Evolutionary conservation across 2,113 vertebrate species (phyloP).

Genomic region (Macquaria australasica): DNA sequence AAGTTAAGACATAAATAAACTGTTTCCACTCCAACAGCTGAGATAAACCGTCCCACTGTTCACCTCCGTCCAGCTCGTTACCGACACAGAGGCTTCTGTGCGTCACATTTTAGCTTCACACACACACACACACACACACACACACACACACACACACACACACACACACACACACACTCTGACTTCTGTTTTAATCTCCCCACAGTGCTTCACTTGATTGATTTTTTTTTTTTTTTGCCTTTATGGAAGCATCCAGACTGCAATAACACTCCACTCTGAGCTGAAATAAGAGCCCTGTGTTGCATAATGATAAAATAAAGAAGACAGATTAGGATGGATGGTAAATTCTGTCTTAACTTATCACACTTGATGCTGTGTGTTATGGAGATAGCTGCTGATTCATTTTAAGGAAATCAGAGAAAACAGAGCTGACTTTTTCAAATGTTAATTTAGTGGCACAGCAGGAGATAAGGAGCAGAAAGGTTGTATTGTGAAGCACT

Average conservation of each 20-base stretch:
- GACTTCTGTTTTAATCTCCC: not conserved
- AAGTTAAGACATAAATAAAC: no score
- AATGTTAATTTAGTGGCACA: not conserved
- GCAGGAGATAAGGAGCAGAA: not conserved
- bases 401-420: not conserved
- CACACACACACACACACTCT: not conserved
- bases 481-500: not conserved
- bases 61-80: conserved; percentile 12
- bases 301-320: not conserved
- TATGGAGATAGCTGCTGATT: not conserved
- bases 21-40: not conserved
- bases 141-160: conserved; percentile 1
- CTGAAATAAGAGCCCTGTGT: not conserved
- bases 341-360: not conserved
- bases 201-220: not conserved
- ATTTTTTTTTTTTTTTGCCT: not conserved
- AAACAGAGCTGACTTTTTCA: conserved; percentile 41
- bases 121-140: not conserved
- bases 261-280: not conserved
- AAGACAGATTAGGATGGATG: not conserved
- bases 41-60: not conserved
- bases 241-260: not conserved
- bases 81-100: conserved; percentile 7
- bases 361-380: not conserved
- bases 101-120: not conserved